Conservation (phyloP, 2,113 vertebrate species). For the Danionella cerebrum region DNA sequence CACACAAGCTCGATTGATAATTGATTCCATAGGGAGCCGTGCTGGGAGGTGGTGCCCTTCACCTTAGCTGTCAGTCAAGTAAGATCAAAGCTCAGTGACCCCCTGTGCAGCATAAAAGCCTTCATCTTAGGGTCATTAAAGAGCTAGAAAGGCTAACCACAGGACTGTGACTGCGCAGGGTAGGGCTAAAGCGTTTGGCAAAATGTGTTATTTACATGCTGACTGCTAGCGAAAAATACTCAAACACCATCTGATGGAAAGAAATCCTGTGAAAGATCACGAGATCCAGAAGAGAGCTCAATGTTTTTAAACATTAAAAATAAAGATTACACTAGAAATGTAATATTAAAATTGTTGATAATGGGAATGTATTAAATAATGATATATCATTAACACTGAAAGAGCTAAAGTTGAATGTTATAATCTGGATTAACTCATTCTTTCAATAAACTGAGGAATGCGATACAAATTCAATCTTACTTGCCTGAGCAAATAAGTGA, state of each 20-base stretch:
- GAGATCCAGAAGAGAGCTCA: too few relatives aligned
- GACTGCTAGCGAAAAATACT: neutral
- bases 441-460: too few relatives aligned
- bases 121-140: slow-evolving; percentile 27
- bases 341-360: too few relatives aligned
- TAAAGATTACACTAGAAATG: too few relatives aligned
- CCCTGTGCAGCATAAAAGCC: slow-evolving; percentile 29
- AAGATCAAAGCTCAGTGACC: slow-evolving; percentile 31
- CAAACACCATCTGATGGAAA: neutral
- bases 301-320: too few relatives aligned
- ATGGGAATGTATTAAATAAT: too few relatives aligned
- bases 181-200: neutral
- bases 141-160: slow-evolving; percentile 9
- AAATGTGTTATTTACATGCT: neutral
- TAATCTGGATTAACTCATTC: too few relatives aligned
- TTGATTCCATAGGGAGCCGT: slow-evolving; percentile 12
- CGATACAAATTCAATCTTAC: too few relatives aligned
- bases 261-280: neutral
- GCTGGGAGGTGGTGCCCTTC: slow-evolving; percentile 23
- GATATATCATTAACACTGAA: too few relatives aligned
- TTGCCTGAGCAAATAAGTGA: too few relatives aligned
- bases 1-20: slow-evolving; percentile 3
- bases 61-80: slow-evolving; percentile 30
- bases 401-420: too few relatives aligned
- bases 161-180: neutral